phyloP scores from a whole-genome alignment of 92 coral and sea anemone species.

The Palythoa grandiflora region DNA sequence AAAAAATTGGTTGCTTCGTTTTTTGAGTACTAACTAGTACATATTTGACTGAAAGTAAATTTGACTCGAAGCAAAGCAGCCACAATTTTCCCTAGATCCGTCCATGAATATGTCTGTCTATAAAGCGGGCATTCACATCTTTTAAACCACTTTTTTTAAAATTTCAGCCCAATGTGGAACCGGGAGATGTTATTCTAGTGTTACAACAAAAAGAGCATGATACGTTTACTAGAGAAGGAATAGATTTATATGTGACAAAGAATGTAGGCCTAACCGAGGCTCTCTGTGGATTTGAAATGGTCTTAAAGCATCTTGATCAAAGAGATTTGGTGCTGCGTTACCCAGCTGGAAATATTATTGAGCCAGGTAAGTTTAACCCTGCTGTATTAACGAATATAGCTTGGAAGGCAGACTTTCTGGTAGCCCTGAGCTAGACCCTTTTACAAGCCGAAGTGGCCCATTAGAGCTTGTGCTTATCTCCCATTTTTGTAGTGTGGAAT shows the following conservation, averaged over 20 bases:
- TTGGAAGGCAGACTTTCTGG: no score
- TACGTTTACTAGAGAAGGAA: slow-evolving; percentile 76
- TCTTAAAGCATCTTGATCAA: slow-evolving; percentile 91
- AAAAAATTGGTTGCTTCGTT: no score
- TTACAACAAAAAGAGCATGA: slow-evolving; percentile 94
- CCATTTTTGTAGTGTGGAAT: no score
- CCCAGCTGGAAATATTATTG: slow-evolving; percentile 90
- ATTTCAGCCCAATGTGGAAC: slow-evolving; percentile 90
- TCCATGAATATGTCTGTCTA: neutral
- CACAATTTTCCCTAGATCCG: neutral
- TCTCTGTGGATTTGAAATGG: slow-evolving; percentile 96
- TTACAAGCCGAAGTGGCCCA: no score
- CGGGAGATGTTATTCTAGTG: slow-evolving; percentile 94
- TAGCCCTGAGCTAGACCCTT: no score
- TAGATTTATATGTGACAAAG: slow-evolving; percentile 83
- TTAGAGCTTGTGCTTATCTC: no score
- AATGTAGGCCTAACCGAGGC: slow-evolving; percentile 88
- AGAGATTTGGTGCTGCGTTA: slow-evolving; percentile 83
- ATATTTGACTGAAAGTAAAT: no score
- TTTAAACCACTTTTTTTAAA: neutral
- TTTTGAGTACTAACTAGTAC: no score
- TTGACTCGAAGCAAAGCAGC: no score
- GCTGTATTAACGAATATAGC: neutral
- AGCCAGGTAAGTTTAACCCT: slow-evolving; percentile 75
- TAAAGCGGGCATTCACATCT: neutral